Percentiles rank a stretch among this genome's conserved stretches.
Evolutionary conservation across 2,797 vertebrate genomes (phyloP).

Genomic region (Chaetophractus vellerosus): DNA sequence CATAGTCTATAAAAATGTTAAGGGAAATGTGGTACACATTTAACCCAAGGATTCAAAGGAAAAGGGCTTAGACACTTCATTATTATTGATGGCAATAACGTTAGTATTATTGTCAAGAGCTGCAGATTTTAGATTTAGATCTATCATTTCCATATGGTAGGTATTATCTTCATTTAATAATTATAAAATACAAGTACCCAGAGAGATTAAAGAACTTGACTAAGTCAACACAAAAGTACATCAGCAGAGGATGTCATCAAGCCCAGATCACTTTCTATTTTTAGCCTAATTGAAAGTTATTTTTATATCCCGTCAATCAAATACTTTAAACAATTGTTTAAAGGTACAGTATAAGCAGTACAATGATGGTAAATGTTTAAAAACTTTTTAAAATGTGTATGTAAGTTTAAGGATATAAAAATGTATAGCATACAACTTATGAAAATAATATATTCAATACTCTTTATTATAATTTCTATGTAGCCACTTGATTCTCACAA

Average conservation of each 20-base stretch:
- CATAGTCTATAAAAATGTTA: neutral
- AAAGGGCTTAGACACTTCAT: constrained; percentile 1
- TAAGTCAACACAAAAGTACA: neutral
- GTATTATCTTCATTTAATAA: neutral
- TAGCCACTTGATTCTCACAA: neutral
- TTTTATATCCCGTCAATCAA: neutral
- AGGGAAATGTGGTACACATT: neutral
- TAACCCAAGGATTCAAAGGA: neutral
- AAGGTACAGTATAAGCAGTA: neutral
- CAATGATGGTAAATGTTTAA: neutral
- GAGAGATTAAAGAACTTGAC: constrained; percentile 31
- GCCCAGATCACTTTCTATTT: neutral
- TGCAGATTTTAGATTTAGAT: neutral
- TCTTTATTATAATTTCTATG: constrained; percentile 12
- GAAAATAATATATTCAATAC: neutral
- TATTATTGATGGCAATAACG: neutral
- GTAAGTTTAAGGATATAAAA: neutral
- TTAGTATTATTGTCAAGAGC: neutral
- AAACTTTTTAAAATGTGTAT: neutral
- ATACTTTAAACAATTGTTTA: neutral
- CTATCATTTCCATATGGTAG: neutral
- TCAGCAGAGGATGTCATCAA: neutral
- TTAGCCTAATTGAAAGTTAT: neutral
- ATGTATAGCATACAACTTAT: neutral
- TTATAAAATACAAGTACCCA: constrained; percentile 16